Evolutionary conservation across 2,797 vertebrate genomes (phyloP).

Genomic region (Micrastur ruficollis): DNA sequence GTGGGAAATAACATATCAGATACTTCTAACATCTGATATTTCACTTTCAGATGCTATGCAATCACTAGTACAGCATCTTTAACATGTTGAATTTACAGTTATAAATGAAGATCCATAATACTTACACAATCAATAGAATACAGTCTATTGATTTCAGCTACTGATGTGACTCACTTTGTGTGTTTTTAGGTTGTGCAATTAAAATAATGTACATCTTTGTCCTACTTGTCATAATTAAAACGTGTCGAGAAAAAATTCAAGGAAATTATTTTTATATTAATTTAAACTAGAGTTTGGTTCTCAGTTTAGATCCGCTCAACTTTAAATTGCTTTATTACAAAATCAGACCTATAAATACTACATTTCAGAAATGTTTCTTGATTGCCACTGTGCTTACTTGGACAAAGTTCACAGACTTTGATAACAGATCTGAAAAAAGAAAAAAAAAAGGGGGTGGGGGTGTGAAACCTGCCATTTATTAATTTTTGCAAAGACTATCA

Average conservation of each 20-base stretch:
- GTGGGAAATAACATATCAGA: not conserved
- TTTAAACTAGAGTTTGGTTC: not conserved
- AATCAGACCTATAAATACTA: not conserved
- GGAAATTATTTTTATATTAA: not conserved
- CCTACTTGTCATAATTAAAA: not conserved
- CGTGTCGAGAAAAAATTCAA: not conserved
- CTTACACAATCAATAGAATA: not conserved
- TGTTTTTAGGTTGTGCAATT: not conserved
- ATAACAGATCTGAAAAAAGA: not conserved
- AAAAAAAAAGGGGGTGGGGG: not conserved
- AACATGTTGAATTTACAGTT: not conserved
- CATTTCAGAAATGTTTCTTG: not conserved
- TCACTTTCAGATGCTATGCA: not conserved
- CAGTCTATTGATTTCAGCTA: not conserved
- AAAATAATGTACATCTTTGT: not conserved
- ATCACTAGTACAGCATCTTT: not conserved
- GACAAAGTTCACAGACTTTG: not conserved
- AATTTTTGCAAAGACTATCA: not conserved
- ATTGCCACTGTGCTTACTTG: not conserved
- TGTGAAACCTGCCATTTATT: not conserved
- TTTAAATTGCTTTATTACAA: not conserved
- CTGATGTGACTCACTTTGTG: not conserved
- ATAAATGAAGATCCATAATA: not conserved
- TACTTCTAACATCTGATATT: no score
- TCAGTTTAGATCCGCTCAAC: not conserved